A percentile compares a stretch with the other conserved stretches of the same genome.
Conservation (phyloP, 2,113 vertebrate genomes). For the Tychaedon coryphoeus region DNA sequence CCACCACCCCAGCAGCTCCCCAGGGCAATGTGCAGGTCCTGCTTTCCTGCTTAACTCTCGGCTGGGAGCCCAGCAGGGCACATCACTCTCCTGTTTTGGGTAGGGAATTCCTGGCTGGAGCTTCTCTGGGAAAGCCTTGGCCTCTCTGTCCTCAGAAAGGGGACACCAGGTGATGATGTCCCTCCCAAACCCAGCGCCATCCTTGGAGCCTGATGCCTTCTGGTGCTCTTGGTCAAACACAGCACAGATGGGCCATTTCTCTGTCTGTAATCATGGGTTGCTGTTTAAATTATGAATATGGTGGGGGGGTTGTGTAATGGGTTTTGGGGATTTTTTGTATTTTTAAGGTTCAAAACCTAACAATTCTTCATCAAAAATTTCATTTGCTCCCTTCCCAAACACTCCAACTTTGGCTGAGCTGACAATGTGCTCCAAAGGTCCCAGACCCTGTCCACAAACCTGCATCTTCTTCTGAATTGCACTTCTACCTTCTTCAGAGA, state of each 20-base stretch:
- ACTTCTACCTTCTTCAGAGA: not conserved
- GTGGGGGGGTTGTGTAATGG: not conserved
- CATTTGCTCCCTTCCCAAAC: not conserved
- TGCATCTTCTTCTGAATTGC: not conserved
- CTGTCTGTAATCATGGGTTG: not conserved
- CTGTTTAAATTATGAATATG: not conserved
- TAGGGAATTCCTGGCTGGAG: not conserved
- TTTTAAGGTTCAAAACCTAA: not conserved
- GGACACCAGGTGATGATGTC: fast-evolving
- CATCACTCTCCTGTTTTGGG: fast-evolving
- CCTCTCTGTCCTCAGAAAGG: not conserved
- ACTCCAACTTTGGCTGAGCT: not conserved
- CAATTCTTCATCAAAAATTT: not conserved
- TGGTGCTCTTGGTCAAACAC: not conserved
- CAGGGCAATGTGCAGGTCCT: not conserved
- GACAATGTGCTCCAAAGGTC: not conserved
- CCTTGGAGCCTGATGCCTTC: not conserved
- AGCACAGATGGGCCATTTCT: not conserved
- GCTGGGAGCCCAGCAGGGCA: not conserved
- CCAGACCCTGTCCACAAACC: not conserved
- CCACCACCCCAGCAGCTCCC: not conserved
- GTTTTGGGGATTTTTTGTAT: too few relatives aligned
- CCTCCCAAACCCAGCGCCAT: not conserved
- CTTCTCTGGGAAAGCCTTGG: not conserved
- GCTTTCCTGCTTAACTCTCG: fast-evolving